Evolutionary conservation across 2,888 invertebrate species (phyloP).

Genomic region (Euzetes globulus): DNA sequence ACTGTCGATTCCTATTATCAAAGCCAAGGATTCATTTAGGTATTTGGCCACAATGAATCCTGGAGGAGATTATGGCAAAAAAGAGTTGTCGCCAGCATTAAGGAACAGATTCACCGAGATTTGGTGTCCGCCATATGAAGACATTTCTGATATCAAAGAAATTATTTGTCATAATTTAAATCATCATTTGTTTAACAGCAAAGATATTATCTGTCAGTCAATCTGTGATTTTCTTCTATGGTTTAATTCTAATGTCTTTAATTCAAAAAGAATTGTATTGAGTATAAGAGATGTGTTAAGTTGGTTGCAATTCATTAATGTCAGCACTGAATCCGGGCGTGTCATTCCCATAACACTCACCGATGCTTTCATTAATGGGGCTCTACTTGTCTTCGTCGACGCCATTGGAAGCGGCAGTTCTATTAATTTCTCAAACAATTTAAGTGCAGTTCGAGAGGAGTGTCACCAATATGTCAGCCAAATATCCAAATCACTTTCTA

Average conservation of each 20-base stretch:
- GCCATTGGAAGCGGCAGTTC: slow-evolving; percentile 68
- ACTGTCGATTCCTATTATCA: slow-evolving; percentile 41
- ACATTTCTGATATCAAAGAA: slow-evolving; percentile 47
- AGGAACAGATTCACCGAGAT: slow-evolving; percentile 97
- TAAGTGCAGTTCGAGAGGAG: neutral
- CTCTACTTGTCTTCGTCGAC: slow-evolving; percentile 81
- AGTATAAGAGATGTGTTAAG: slow-evolving; percentile 85
- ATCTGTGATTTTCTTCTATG: slow-evolving; percentile 74
- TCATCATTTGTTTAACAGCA: slow-evolving; percentile 30
- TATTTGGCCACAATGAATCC: slow-evolving; percentile 99
- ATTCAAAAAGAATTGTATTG: slow-evolving; percentile 58
- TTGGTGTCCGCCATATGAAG: slow-evolving; percentile 79
- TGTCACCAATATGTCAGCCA: neutral
- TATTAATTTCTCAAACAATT: neutral
- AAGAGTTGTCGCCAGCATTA: slow-evolving; percentile 92
- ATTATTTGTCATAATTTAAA: slow-evolving; percentile 46
- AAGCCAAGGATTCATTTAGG: slow-evolving; percentile 64
- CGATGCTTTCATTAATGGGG: slow-evolving; percentile 74
- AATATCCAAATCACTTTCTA: too few species aligned
- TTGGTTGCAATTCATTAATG: slow-evolving; percentile 84
- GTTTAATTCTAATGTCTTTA: slow-evolving; percentile 50
- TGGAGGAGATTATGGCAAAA: slow-evolving; percentile 98
- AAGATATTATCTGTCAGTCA: slow-evolving; percentile 51
- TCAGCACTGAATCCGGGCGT: slow-evolving; percentile 47
- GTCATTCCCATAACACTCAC: slow-evolving; percentile 45